These are phyloP conservation scores for Canis aureus DNA, from an alignment of 2,113 vertebrate species.

Conservation along the genomic window DNA sequence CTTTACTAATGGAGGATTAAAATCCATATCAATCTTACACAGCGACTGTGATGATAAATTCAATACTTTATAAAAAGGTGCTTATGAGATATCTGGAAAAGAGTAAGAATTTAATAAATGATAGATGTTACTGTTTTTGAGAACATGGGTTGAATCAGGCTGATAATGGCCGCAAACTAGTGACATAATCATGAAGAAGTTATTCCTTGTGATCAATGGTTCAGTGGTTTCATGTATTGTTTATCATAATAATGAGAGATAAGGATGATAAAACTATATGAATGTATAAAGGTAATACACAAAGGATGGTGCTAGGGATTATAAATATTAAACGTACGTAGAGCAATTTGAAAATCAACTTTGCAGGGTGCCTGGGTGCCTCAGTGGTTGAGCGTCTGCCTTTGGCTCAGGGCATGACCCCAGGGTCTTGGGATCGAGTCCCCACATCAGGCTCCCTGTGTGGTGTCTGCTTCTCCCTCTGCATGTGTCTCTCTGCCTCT, in stretches of 20 bases:
- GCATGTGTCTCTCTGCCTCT: too few species aligned
- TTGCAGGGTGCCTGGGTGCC: too few species aligned
- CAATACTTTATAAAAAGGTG: not conserved
- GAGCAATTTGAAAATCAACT: too few species aligned
- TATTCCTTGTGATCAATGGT: not conserved
- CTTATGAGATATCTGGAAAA: not conserved
- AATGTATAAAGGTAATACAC: not conserved
- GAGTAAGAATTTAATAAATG: not conserved
- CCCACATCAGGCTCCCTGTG: too few species aligned
- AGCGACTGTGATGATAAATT: not conserved
- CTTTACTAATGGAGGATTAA: not conserved
- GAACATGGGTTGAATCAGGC: not conserved
- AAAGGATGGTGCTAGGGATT: not conserved
- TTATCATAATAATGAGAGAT: not conserved
- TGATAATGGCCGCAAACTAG: not conserved
- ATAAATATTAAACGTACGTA: not conserved
- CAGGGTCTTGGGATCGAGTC: too few species aligned
- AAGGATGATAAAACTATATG: not conserved
- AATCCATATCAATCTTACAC: not conserved
- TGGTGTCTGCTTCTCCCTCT: too few species aligned
- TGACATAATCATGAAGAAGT: not conserved
- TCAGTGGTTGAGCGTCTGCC: too few species aligned
- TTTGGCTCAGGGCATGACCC: too few species aligned
- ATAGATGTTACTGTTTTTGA: not conserved
- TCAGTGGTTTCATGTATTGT: not conserved